Evolutionary conservation across 2,888 invertebrate species (phyloP).

Genomic region (Pseudolycoriella hygida): DNA sequence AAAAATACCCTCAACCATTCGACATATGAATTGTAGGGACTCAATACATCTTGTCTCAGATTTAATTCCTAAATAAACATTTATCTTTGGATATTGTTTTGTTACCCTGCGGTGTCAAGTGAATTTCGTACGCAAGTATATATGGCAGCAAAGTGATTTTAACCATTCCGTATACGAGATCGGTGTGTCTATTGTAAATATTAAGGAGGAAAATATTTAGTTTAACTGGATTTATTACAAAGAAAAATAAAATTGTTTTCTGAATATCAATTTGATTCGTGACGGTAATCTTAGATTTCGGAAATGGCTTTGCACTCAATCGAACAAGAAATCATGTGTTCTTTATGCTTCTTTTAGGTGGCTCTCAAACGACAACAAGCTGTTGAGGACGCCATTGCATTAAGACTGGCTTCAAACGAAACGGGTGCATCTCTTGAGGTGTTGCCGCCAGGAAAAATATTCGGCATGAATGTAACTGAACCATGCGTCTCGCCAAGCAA

Average conservation of each 20-base stretch:
- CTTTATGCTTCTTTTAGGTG: constrained; percentile 38
- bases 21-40: too few species aligned
- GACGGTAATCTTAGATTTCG: background rate
- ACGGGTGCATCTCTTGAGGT: constrained; percentile 53
- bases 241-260: background rate
- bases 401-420: constrained; percentile 74
- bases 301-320: too few species aligned
- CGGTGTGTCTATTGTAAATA: too few species aligned
- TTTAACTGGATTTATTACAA: background rate
- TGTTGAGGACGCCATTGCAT: constrained; percentile 89
- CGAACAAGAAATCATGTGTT: background rate
- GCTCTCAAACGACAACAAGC: constrained; percentile 93
- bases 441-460: constrained; percentile 80
- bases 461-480: constrained; percentile 69
- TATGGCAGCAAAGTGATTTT: background rate
- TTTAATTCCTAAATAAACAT: constrained; percentile 9
- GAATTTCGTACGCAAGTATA: background rate
- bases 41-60: background rate
- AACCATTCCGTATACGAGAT: too few species aligned
- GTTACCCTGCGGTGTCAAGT: constrained; percentile 3
- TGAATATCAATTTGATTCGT: background rate
- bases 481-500: constrained; percentile 39
- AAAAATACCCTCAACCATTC: too few species aligned
- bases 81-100: constrained; percentile 3
- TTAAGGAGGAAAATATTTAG: background rate